Evolutionary conservation across 2,888 invertebrate species (phyloP).

Genomic region (Nephrotoma guestfalica): DNA sequence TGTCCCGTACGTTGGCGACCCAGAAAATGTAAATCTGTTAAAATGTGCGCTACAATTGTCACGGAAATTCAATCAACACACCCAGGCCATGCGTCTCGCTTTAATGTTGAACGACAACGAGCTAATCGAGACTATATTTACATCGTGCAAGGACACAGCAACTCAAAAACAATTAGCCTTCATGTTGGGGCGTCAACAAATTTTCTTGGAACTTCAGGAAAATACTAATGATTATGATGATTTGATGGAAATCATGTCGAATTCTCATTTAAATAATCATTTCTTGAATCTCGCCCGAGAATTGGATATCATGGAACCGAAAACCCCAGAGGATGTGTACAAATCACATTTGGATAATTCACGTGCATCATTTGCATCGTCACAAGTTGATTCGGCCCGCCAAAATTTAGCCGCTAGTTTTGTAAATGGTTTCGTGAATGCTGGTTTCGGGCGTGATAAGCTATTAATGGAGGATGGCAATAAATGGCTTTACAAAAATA

Average conservation of each 20-base stretch:
- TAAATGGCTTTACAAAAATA: slow-evolving; percentile 91
- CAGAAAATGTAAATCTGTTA: slow-evolving; percentile 74
- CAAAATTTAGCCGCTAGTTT: slow-evolving; percentile 96
- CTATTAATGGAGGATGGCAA: slow-evolving; percentile 72
- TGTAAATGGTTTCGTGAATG: slow-evolving; percentile 98
- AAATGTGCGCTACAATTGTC: slow-evolving; percentile 75
- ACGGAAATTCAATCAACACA: slow-evolving; percentile 71
- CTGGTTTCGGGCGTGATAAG: slow-evolving; percentile 94
- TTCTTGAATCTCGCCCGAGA: slow-evolving; percentile 89
- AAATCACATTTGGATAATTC: slow-evolving; percentile 92
- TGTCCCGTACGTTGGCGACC: slow-evolving; percentile 90
- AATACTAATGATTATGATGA: slow-evolving; percentile 53
- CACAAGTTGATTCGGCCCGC: slow-evolving; percentile 83
- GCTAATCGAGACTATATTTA: slow-evolving; percentile 72
- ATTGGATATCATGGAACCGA: slow-evolving; percentile 98
- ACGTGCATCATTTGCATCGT: slow-evolving; percentile 56
- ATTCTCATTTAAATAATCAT: slow-evolving; percentile 83
- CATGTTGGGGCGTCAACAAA: slow-evolving; percentile 90
- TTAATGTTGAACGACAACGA: slow-evolving; percentile 75
- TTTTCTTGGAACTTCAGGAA: slow-evolving; percentile 64
- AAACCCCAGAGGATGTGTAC: slow-evolving; percentile 97
- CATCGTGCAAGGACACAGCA: slow-evolving; percentile 66
- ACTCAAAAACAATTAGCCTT: slow-evolving; percentile 90
- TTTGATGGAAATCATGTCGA: slow-evolving; percentile 80
- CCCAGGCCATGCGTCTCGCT: slow-evolving; percentile 80